Percentiles rank a stretch among this genome's conserved stretches.
These are phyloP conservation scores for Taurulus bubalis DNA, from an alignment of 2,113 vertebrate species.

Conservation along the genomic window DNA sequence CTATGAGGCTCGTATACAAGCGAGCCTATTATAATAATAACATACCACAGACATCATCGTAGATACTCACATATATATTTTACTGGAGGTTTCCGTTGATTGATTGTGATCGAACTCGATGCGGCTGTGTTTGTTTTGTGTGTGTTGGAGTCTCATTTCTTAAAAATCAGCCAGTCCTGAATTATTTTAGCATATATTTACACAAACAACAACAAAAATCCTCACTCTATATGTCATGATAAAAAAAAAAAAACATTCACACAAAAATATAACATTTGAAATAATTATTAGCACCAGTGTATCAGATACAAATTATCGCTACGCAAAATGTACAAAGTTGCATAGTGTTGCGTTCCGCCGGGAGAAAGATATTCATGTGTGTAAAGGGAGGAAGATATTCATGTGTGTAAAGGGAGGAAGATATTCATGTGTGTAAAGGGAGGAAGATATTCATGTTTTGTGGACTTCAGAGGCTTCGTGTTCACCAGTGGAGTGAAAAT, in stretches of 20 bases:
- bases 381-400: conserved; percentile 9
- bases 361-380: conserved; percentile 57
- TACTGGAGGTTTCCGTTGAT: conserved; percentile 76
- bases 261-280: conserved; percentile 99
- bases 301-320: conserved; percentile 94
- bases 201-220: conserved; percentile 89
- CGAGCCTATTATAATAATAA: conserved; percentile 71
- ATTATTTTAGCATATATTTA: conserved; percentile 90
- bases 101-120: conserved; percentile 58
- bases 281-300: conserved; percentile 99
- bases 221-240: conserved; percentile 91
- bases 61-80: conserved; percentile 70
- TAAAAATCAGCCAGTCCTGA: conserved; percentile 83
- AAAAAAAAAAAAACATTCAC: conserved; percentile 90
- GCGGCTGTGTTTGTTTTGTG: conserved; percentile 45
- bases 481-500: neutral
- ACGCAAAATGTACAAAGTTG: conserved; percentile 95
- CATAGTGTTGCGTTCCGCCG: conserved; percentile 88
- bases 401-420: too few relatives aligned
- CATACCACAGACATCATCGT: conserved; percentile 70
- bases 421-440: too few relatives aligned
- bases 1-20: conserved; percentile 32
- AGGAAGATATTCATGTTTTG: neutral
- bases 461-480: neutral
- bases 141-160: conserved; percentile 40